Evolutionary conservation across 2,797 vertebrate genomes (phyloP), one percentile per base, ranked within the genome.

Genomic region (Acanthornis magna): DNA sequence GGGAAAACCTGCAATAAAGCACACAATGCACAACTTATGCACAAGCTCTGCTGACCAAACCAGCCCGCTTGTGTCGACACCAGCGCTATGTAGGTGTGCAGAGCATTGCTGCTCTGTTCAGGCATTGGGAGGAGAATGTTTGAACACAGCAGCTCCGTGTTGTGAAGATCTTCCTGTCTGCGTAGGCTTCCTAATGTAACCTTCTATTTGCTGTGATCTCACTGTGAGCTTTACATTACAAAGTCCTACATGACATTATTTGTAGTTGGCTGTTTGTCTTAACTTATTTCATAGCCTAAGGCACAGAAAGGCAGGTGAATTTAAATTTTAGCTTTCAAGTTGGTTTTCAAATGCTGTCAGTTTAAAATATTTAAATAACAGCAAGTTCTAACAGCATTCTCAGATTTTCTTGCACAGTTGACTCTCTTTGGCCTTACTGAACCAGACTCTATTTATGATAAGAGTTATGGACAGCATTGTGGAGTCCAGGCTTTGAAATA

Each of bases 321-420:
- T 93, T 92, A 83, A 92, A 75, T 94, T 92, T 68, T 38, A 88
- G n/a, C 82, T 95, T 94, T 94, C 88, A 87, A 57, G 83, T 58
- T 87, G 36, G 7, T 86, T 95, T 95, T 90, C 93, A 90, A 80
- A 90, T 76, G 34, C 71, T 74, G 61, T 87, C 91, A 55, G 74
- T 82, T 95, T 89, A 95, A 93, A 90, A 90, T 93, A 95, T 87
- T 90, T 71, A 88, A 94, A 84, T 76, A 92, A 48, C 67, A 68
- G 60, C 63, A 80, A 79, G 16, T 87, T 95, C 32, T 79, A 87
- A 74, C 53, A 82, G 26, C 22, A 17, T 32, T 91, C 25, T 73
- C 23, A 42, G 67, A 29, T 88, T 76, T 91, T 85, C 71, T 76
- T 85, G 57, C 50, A 67, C 55, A 47, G 0, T 30, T 88, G 73